Conservation (phyloP, 35 echinoderm and acorn worm genomes). For the Chiridota heheva region DNA sequence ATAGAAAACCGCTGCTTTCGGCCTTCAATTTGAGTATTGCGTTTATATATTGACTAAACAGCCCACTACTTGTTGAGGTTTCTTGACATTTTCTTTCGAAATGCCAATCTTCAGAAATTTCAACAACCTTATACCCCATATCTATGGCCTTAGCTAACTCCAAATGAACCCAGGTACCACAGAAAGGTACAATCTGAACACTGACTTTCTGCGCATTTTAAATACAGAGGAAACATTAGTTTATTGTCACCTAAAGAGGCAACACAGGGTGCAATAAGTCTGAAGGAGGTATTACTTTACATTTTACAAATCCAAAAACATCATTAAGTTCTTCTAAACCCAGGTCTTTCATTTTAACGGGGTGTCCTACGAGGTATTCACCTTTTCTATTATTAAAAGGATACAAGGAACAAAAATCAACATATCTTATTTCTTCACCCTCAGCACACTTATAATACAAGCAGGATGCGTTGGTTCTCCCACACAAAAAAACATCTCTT, state of each 20-base stretch:
- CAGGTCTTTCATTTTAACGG: too few species aligned
- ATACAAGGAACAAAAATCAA: slow-evolving; percentile 47
- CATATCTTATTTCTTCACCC: slow-evolving; percentile 36
- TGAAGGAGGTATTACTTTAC: slow-evolving; percentile 38
- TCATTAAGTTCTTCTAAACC: too few species aligned
- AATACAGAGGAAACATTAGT: too few species aligned
- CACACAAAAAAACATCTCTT: slow-evolving; percentile 18
- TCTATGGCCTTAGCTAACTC: not conserved
- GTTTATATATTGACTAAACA: slow-evolving; percentile 23
- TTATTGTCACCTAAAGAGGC: slow-evolving; percentile 32
- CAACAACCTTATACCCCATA: not conserved
- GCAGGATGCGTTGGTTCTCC: slow-evolving; percentile 31
- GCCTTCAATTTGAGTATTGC: not conserved
- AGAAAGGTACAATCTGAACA: too few species aligned
- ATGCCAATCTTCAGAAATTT: slow-evolving; percentile 26
- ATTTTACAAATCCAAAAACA: slow-evolving; percentile 66
- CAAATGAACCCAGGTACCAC: too few species aligned
- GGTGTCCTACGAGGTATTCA: too few species aligned
- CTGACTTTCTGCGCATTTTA: too few species aligned
- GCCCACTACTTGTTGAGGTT: not conserved
- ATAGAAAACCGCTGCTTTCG: not conserved
- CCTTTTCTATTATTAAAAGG: slow-evolving; percentile 19
- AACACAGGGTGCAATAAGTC: slow-evolving; percentile 50
- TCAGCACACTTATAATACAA: slow-evolving; percentile 3
- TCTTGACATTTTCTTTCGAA: too few species aligned